Evolutionary conservation across 2,888 invertebrate genomes (phyloP).

Genomic region (Phrixothrix hirtus): DNA sequence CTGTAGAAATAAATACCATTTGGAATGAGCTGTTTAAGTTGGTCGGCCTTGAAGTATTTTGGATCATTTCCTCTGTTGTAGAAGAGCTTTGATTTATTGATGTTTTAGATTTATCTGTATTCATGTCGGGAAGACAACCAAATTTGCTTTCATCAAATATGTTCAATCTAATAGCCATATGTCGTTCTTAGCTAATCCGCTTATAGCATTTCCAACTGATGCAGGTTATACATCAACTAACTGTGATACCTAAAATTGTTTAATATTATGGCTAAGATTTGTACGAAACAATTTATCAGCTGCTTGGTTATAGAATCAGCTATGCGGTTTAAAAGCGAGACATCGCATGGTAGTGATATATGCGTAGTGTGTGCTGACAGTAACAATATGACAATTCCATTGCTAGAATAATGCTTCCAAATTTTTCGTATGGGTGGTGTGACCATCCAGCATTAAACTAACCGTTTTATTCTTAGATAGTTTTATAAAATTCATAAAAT

Average conservation of each 20-base stretch:
- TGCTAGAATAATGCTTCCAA: conserved; percentile 35
- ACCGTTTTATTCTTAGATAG: conserved; percentile 11
- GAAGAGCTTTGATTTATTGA: no score
- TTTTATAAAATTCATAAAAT: conserved; percentile 28
- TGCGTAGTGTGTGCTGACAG: no score
- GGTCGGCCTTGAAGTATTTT: no score
- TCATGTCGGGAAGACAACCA: no score
- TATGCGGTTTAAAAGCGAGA: conserved; percentile 32
- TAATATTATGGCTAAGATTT: conserved; percentile 12
- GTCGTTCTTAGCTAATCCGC: conserved; percentile 25
- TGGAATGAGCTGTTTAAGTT: no score
- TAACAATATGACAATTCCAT: conserved; percentile 35
- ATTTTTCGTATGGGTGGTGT: no score
- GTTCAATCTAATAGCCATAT: no score
- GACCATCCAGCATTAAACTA: no score
- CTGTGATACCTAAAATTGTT: conserved; percentile 23
- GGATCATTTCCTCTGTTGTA: no score
- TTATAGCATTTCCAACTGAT: conserved; percentile 21
- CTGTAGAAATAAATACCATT: no score
- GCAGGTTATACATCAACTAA: conserved; percentile 28
- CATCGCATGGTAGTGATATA: conserved; percentile 36
- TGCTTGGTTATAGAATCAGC: conserved; percentile 29
- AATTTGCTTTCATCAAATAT: no score
- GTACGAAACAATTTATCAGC: conserved; percentile 1
- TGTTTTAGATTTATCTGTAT: no score